These are phyloP conservation scores for Pinctada fucata DNA, from an alignment of 2,888 invertebrate species.

Conservation along the genomic window DNA sequence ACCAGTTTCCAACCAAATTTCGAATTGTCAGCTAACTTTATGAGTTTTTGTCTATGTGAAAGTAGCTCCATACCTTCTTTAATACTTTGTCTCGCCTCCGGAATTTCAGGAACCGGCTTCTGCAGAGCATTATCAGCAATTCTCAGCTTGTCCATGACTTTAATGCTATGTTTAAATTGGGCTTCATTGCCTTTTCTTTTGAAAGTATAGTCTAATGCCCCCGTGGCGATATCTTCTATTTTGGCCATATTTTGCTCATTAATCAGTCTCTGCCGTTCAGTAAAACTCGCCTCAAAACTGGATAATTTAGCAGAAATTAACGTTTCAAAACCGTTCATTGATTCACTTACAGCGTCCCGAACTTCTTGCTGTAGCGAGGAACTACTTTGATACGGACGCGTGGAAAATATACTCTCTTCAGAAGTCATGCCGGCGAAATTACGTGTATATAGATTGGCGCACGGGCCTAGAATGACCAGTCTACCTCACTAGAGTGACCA, in stretches of 20 bases:
- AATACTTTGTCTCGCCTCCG: neutral
- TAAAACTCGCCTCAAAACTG: too few species aligned
- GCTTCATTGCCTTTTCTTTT: too few species aligned
- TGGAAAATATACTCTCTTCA: neutral
- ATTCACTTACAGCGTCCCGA: neutral
- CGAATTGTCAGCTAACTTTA: too few species aligned
- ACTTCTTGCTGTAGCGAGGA: neutral
- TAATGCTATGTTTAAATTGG: too few species aligned
- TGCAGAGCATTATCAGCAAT: neutral
- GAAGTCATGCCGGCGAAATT: neutral
- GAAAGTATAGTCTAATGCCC: too few species aligned
- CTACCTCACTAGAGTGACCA: neutral
- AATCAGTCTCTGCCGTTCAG: too few species aligned
- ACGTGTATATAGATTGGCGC: neutral
- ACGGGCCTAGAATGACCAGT: constrained; percentile 1
- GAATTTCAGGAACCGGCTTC: neutral
- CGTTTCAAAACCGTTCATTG: too few species aligned
- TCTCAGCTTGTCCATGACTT: constrained; percentile 1
- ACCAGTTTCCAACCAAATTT: too few species aligned
- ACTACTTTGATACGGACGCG: neutral
- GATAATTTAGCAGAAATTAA: too few species aligned
- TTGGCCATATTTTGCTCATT: too few species aligned
- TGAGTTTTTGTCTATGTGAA: too few species aligned
- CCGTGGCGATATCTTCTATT: too few species aligned
- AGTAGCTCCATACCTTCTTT: neutral